phyloP scores from a whole-genome alignment of 2,797 vertebrate species.

The Triplophysa yarkandensis region DNA sequence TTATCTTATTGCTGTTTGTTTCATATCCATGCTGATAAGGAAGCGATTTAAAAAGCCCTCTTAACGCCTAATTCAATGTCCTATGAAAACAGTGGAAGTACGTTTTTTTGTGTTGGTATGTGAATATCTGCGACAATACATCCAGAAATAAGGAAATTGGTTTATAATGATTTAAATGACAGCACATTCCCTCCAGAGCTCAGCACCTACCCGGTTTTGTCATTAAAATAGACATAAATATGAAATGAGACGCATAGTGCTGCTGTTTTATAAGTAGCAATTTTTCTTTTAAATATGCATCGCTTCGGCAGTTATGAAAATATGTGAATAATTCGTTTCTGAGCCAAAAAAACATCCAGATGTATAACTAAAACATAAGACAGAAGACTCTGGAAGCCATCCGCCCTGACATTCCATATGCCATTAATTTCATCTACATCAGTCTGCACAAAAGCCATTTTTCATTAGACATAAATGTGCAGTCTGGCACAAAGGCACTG shows the following conservation, averaged over 20 bases:
- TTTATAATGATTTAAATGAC: slow-evolving; percentile 10
- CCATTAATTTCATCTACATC: neutral
- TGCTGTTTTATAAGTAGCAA: neutral
- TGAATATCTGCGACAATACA: neutral
- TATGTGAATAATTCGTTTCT: slow-evolving; percentile 12
- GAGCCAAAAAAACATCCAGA: slow-evolving; percentile 9
- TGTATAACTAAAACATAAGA: neutral
- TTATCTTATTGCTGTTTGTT: slow-evolving; percentile 79
- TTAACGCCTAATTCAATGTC: no score
- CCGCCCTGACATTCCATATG: slow-evolving; percentile 8
- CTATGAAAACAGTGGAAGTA: neutral
- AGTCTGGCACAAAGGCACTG: neutral
- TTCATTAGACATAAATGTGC: neutral
- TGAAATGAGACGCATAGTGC: neutral
- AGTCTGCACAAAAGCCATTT: neutral
- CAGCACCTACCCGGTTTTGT: neutral
- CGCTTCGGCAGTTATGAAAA: neutral
- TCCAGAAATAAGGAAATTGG: neutral
- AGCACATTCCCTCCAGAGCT: neutral
- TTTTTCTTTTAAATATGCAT: neutral
- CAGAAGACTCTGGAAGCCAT: neutral
- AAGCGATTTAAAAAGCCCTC: no score
- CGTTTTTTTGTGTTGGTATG: neutral
- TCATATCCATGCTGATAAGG: no score
- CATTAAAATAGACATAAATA: slow-evolving; percentile 15